Percentiles rank a stretch among this genome's conserved stretches.
Evolutionary conservation across 2,113 vertebrate species (phyloP).

Genomic region (Notechis scutatus): DNA sequence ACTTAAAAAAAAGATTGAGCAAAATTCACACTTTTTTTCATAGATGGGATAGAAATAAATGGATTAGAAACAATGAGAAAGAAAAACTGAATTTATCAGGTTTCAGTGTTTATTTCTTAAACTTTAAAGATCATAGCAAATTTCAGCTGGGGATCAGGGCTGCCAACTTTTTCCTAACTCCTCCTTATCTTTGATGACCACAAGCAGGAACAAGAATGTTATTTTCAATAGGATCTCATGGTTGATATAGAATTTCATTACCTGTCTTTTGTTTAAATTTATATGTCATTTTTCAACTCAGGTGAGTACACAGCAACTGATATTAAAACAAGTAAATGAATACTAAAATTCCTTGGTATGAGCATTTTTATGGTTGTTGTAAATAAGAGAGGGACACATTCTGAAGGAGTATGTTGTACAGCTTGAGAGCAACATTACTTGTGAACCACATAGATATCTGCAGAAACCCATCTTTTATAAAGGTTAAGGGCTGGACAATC

Average conservation of each 20-base stretch:
- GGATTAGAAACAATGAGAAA: background rate
- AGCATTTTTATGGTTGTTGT: background rate
- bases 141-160: background rate
- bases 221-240: background rate
- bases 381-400: background rate
- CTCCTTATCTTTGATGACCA: background rate
- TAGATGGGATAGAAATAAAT: background rate
- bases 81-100: background rate
- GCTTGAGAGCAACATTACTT: background rate
- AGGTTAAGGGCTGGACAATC: background rate
- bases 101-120: background rate
- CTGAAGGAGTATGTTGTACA: background rate
- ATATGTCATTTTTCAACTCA: background rate
- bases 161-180: background rate
- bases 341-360: background rate
- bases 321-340: background rate
- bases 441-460: background rate
- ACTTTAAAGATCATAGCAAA: background rate
- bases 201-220: background rate
- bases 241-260: background rate
- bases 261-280: background rate
- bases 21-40: background rate
- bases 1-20: background rate
- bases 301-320: background rate
- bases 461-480: background rate